Percentiles rank a stretch among this genome's conserved stretches.
phyloP scores from a whole-genome alignment of 2,113 vertebrate genomes.

The Nothocercus julius region DNA sequence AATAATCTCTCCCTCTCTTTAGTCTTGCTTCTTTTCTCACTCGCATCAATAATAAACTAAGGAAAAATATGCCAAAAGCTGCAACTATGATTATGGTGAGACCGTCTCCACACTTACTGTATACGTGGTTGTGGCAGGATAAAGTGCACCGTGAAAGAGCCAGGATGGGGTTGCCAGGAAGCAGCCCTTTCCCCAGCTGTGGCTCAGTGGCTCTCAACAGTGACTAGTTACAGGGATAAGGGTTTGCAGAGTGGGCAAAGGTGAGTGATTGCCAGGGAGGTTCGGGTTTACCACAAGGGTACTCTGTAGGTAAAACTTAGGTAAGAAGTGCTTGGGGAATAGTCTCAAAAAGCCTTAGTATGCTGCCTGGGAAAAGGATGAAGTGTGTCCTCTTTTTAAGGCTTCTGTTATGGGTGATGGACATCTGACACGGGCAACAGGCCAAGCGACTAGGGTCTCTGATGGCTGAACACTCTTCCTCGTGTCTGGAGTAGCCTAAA shows the following conservation, averaged over 20 bases:
- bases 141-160: not conserved
- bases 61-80: not conserved
- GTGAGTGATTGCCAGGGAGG: not conserved
- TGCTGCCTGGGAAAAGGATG: not conserved
- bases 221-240: not conserved
- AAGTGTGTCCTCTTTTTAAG: not conserved
- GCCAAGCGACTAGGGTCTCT: not conserved
- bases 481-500: not conserved
- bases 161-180: not conserved
- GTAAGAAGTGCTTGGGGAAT: not conserved
- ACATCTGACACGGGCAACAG: not conserved
- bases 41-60: not conserved
- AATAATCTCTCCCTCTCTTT: not conserved
- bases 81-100: not conserved
- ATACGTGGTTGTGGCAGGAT: not conserved
- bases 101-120: not conserved
- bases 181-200: not conserved
- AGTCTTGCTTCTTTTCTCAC: not conserved
- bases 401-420: not conserved
- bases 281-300: not conserved
- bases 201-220: not conserved
- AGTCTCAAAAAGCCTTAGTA: not conserved
- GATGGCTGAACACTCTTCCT: not conserved
- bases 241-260: not conserved
- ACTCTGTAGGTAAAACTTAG: not conserved